Percentiles rank a stretch among this genome's conserved stretches.
Evolutionary conservation across 2,888 invertebrate genomes (phyloP).

Genomic region (Drosophila ustulata): DNA sequence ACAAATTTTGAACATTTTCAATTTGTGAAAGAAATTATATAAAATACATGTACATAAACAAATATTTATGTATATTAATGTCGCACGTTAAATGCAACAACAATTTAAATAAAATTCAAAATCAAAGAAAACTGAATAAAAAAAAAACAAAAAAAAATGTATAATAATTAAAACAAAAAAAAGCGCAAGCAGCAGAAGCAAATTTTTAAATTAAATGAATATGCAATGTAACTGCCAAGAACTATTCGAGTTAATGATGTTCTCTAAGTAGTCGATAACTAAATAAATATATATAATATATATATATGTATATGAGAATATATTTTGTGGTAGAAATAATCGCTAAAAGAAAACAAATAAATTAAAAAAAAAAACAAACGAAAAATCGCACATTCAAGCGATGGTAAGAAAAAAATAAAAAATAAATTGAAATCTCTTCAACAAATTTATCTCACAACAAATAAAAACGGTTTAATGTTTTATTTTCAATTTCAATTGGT

Average conservation of each 20-base stretch:
- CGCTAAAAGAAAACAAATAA: conserved; percentile 9
- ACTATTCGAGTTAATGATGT: conserved; percentile 80
- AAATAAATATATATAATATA: conserved; percentile 39
- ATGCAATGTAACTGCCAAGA: conserved; percentile 83
- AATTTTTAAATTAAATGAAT: conserved; percentile 52
- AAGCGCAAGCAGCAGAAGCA: conserved; percentile 29
- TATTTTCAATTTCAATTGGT: not conserved
- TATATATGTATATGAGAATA: conserved; percentile 49
- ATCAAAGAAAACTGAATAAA: conserved; percentile 19
- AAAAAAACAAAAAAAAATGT: conserved; percentile 9
- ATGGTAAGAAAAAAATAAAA: not conserved
- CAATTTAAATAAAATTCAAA: conserved; percentile 16
- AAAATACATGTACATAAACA: conserved; percentile 53
- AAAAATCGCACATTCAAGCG: not conserved
- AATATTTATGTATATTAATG: conserved; percentile 42
- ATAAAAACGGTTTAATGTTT: conserved; percentile 10
- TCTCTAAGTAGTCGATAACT: conserved; percentile 72
- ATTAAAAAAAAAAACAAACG: conserved; percentile 20
- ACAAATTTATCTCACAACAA: conserved; percentile 19
- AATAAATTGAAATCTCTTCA: conserved; percentile 45
- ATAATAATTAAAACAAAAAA: conserved; percentile 22
- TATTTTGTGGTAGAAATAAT: conserved; percentile 71
- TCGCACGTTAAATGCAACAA: conserved; percentile 42
- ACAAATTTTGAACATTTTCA: conserved; percentile 24
- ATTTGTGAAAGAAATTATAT: conserved; percentile 67